Evolutionary conservation across 2,797 vertebrate species (phyloP), one percentile per base, ranked within the genome.

Genomic region (Xiphophorus birchmanni): DNA sequence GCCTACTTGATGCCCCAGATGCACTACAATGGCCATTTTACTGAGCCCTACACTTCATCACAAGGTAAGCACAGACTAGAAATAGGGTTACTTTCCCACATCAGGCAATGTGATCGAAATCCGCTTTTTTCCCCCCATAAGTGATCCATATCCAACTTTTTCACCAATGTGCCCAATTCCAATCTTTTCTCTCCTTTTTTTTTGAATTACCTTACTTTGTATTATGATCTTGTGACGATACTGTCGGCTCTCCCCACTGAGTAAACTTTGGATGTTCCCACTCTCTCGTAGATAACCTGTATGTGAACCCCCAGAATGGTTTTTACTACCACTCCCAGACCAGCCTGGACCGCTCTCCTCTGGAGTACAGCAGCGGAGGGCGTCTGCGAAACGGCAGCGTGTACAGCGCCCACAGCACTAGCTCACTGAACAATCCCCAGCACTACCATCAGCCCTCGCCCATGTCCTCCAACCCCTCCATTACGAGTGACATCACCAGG

Each of bases 291-390:
- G 99, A 99, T 93, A 99, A 99, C 93, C 96, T 99, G 82, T 99
- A 99, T 94, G 94, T 97, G 94, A 97, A 96, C 96, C 98, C 84
- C 92, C 98, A 99, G 94, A 99, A 99, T 0, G 98, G 98, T 82
- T 99, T 96, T 92, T 99, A 98, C 89, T 99, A 97, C 91, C 98
- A 99, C 92, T 99, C 99, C 69, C 99, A 99, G 94, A 99, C 97
- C 82, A 99, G 98, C 89, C 89, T 99, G 91, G 99, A 99, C 84
- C 96, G 96, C 91, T 84, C 97, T 17, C 97, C 98, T 7, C 91
- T 97, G 0, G 99, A 99, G 84, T 97, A 98, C 91, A 91, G 86
- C 29, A 85, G 91, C 0, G 94, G 93, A 23, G 95, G 93, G 60
- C 95, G 98, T 73, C 96, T 99, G 84, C 97, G 98, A 3, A 99